Evolutionary conservation across 2,797 vertebrate genomes (phyloP).

Genomic region (Odontamblyopus lacepedii): DNA sequence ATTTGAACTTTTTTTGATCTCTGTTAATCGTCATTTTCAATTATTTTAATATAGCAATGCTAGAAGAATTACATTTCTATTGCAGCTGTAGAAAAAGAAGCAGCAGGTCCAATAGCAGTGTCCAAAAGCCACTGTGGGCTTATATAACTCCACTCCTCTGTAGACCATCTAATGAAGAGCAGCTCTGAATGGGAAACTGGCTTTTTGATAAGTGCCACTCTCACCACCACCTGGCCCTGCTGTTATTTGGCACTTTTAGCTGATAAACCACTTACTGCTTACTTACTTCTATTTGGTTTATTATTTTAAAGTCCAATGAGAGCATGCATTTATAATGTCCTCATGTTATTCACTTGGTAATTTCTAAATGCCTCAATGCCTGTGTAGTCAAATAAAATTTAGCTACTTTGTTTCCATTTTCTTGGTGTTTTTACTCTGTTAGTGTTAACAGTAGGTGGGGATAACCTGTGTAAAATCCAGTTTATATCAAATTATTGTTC

Average conservation of each 20-base stretch:
- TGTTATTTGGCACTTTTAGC: constrained; percentile 14
- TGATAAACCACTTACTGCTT: background rate
- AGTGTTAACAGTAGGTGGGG: background rate
- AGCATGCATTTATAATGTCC: background rate
- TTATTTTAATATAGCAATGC: background rate
- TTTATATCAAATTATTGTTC: constrained; percentile 30
- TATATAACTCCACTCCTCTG: constrained; percentile 47
- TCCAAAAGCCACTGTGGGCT: constrained; percentile 51
- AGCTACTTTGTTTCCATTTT: background rate
- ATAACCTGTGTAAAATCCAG: constrained; percentile 1
- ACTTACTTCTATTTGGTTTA: background rate
- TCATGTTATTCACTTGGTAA: background rate
- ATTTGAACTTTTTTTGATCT: background rate
- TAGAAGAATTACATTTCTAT: constrained; percentile 42
- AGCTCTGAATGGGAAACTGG: constrained; percentile 25
- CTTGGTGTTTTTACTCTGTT: background rate
- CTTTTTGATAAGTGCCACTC: constrained; percentile 31
- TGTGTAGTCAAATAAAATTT: background rate
- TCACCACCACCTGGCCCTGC: background rate
- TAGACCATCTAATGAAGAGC: constrained; percentile 26
- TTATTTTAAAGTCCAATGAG: background rate
- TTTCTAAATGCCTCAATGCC: background rate
- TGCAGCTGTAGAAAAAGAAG: constrained; percentile 33
- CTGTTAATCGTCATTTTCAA: background rate
- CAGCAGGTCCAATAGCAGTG: constrained; percentile 19